Base-by-base conservation (phyloP, 1,140 invertebrate species). In the Solen grandis region DNA sequence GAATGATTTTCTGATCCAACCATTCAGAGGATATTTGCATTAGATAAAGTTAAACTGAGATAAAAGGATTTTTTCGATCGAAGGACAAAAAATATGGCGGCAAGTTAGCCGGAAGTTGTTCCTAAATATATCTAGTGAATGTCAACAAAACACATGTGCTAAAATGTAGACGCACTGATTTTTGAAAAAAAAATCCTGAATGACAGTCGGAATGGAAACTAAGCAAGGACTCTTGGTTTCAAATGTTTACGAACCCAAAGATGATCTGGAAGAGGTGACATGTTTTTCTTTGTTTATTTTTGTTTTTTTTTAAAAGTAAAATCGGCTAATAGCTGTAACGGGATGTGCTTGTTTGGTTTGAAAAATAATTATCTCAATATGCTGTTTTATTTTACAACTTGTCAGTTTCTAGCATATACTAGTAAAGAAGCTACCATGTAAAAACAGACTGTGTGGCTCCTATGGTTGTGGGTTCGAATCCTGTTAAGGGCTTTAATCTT, bases 231-330 rank as follows among this genome's bases (percentile, higher is more conserved):
- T 83, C 29, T 52, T 83, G 16, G 52, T 66, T 8, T 16, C 70
- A 52, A 79, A 54, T 54, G 55, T 75, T 0, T 80, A 78, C 22
- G 75, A 80, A 55, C 27, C 52, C 19, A 83, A 69, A 33, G 74
- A 83, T 60, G 75, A 79, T n/a, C 52, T 83, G 5, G 75, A 83
- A 74, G 76, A 83, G 75, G 76, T 79, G 35, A 68, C 29, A n/a
- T 77, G n/a, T 16, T n/a, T n/a, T n/a, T n/a, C n/a, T n/a, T n/a
- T n/a, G n/a, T 46, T 46, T 46, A 46, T 46, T 46, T 38, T 29
- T 79, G 36, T 41, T 46, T 69, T 0, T 27, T 70, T 22, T 69
- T 78, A 29, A 68, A 29, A 8, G 19, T 46, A 46, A 46, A 46
- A n/a, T n/a, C n/a, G n/a, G n/a, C n/a, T n/a, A n/a, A n/a, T n/a